These are phyloP conservation scores for Volucella bombylans DNA, from an alignment of 2,888 invertebrate genomes.

Conservation along the genomic window DNA sequence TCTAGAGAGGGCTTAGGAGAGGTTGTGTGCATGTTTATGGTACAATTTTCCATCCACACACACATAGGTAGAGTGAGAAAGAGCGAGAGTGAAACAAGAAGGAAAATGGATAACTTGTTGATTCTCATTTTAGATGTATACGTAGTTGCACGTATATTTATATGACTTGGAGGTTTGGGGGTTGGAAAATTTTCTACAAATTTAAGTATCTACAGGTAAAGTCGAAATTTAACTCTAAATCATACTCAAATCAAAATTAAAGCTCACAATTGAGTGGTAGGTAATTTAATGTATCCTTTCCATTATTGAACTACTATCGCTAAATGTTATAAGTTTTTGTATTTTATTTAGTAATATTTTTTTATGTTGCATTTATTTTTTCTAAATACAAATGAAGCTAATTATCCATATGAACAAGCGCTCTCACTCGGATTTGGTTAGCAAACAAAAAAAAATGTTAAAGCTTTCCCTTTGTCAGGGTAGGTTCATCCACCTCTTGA, in stretches of 20 bases:
- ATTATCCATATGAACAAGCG: slow-evolving; percentile 56
- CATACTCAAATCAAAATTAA: slow-evolving; percentile 2
- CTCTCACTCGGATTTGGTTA: not conserved
- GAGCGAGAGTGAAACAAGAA: slow-evolving; percentile 62
- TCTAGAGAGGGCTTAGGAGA: slow-evolving; percentile 4
- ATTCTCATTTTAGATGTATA: slow-evolving; percentile 40
- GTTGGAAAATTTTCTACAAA: slow-evolving; percentile 56
- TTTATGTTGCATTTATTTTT: not conserved
- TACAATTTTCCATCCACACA: slow-evolving; percentile 21
- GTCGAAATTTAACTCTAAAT: slow-evolving; percentile 34
- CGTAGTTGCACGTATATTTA: slow-evolving; percentile 13
- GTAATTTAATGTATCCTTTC: no score
- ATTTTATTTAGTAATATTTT: no score
- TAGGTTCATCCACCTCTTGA: slow-evolving; percentile 53
- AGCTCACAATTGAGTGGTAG: slow-evolving; percentile 1
- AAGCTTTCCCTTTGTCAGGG: slow-evolving; percentile 29
- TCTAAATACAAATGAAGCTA: slow-evolving; percentile 56
- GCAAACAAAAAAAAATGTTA: not conserved
- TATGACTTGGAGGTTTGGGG: slow-evolving; percentile 33
- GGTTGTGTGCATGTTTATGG: not conserved
- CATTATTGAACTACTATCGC: no score
- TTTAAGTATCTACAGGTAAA: slow-evolving; percentile 73
- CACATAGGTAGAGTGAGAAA: slow-evolving; percentile 53
- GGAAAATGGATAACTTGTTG: slow-evolving; percentile 71
- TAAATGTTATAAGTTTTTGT: no score